Base-by-base conservation (phyloP, 2,888 invertebrate genomes). In the Rosalia funebris region DNA sequence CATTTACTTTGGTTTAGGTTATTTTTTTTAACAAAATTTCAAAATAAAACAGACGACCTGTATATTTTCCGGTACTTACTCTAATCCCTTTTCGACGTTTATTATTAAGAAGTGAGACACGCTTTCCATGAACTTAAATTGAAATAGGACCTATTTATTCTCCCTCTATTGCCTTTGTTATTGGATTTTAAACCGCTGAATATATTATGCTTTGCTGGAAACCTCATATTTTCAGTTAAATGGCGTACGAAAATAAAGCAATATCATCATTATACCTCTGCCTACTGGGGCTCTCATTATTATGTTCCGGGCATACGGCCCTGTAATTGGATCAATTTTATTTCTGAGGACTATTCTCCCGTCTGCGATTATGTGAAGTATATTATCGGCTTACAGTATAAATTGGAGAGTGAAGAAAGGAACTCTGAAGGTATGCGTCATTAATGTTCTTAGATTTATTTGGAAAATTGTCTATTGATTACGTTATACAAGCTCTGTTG, bases 201-300 rank as follows among this genome's bases (percentile, higher is more conserved):
- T 25, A 25, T 25, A 44, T 44, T 44, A 25, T 14, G 5, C 44
- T 25, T 44, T n/a, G n/a, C 7, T 9, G 44, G 14, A 17, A 44
- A 44, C 9, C 14, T 14, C 25, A 25, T 44, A 25, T 44, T 20
- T 44, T 44, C 25, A 16, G 25, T 12, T 44, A 44, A 44, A 44
- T 44, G 25, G 25, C 12, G 44, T 20, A 44, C 10, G 44, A 44
- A 44, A 44, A 44, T 44, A 44, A 44, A 44, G 44, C 19, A 44
- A 44, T 25, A 44, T 14, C 25, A 44, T 44, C 44, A 44, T 44
- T 16, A 41, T 37, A 20, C 4, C 14, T 20, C 44, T 25, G 5
- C 41, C 17, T 15, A 20, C 11, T 25, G 14, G 20, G 25, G 44
- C 20, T 14, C 25, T 25, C 42, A 25, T 44, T 44, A 44, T 44